Evolutionary conservation across 2,888 invertebrate genomes (phyloP).

Genomic region (Heteromyza rotundicornis): DNA sequence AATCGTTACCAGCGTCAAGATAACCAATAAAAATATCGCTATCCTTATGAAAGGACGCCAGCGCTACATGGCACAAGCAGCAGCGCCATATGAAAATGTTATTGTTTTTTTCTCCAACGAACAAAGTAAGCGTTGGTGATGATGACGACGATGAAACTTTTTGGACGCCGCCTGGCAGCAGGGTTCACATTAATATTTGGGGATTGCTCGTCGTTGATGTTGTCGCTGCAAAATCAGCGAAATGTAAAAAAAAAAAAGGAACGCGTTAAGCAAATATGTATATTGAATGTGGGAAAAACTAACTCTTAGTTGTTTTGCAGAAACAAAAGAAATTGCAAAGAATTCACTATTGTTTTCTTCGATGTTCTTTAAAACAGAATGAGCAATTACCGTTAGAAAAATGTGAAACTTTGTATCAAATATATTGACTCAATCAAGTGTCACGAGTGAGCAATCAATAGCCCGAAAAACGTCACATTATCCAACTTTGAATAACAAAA

Average conservation of each 20-base stretch:
- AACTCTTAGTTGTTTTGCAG: not conserved
- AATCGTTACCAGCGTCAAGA: slow-evolving; percentile 41
- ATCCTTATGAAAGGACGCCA: slow-evolving; percentile 24
- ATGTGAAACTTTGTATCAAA: no score
- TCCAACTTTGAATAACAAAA: no score
- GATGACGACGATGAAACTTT: not conserved
- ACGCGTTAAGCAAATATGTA: no score
- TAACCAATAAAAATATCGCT: slow-evolving; percentile 43
- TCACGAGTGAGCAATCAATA: no score
- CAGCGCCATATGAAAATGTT: not conserved
- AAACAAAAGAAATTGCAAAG: not conserved
- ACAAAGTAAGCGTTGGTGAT: not conserved
- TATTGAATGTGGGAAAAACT: no score
- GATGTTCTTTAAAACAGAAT: no score
- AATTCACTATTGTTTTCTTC: no score
- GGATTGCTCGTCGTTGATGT: slow-evolving; percentile 41
- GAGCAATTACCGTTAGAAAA: no score
- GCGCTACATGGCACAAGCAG: not conserved
- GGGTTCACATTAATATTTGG: slow-evolving; percentile 53
- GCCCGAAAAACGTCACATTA: no score
- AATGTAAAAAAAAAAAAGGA: no score
- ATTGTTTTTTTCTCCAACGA: not conserved
- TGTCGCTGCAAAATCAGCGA: no score
- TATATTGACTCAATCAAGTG: no score
- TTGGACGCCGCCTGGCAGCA: not conserved